These are phyloP conservation scores for Oxyscelio sp. DNA, from an alignment of 2,888 invertebrate genomes.

Conservation along the genomic window DNA sequence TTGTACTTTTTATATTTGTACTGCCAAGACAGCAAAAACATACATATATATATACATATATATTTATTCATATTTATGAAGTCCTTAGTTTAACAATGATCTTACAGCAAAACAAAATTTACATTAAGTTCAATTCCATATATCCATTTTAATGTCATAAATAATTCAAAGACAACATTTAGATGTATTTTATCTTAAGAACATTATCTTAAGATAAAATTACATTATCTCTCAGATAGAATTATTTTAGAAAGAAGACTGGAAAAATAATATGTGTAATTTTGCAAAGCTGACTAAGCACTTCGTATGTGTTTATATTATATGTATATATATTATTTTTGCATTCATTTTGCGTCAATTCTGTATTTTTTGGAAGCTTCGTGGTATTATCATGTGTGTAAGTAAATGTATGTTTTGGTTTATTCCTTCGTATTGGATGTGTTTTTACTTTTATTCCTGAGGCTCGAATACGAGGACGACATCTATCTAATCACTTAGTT, in stretches of 20 bases:
- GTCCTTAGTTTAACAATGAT: neutral
- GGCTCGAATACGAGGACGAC: slow-evolving; percentile 1
- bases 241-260: too few relatives aligned
- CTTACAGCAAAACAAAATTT: too few relatives aligned
- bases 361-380: slow-evolving; percentile 31
- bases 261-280: too few relatives aligned
- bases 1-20: slow-evolving; percentile 12
- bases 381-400: slow-evolving; percentile 27
- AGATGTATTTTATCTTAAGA: too few relatives aligned
- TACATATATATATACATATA: too few relatives aligned
- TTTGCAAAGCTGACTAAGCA: neutral
- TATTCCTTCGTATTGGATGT: slow-evolving; percentile 9
- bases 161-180: too few relatives aligned
- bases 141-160: too few relatives aligned
- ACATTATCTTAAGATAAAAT: too few relatives aligned
- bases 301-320: too few relatives aligned
- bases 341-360: slow-evolving; percentile 8
- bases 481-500: neutral
- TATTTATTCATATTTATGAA: neutral
- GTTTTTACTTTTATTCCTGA: slow-evolving; percentile 3
- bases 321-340: neutral
- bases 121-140: too few relatives aligned
- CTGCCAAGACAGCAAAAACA: slow-evolving; percentile 2
- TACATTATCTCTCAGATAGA: too few relatives aligned
- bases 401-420: slow-evolving; percentile 19